These are phyloP conservation scores for Sternarchorhynchus goeldii DNA, from an alignment of 2,797 vertebrate species.

Conservation along the genomic window DNA sequence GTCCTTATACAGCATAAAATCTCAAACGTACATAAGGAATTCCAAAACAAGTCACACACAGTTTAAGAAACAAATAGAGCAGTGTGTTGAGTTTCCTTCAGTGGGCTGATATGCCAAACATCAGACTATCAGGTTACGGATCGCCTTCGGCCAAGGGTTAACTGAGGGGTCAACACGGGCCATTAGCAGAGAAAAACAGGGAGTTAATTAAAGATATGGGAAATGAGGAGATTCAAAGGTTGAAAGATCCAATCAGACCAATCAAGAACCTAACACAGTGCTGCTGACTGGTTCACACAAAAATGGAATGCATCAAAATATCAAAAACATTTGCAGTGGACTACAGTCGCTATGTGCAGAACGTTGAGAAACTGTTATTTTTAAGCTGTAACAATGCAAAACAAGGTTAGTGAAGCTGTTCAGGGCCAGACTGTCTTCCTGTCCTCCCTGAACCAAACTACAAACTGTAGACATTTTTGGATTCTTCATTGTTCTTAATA, in stretches of 20 bases:
- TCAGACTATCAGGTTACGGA: slow-evolving; percentile 33
- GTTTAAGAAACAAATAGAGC: slow-evolving; percentile 14
- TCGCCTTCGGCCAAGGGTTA: slow-evolving; percentile 1
- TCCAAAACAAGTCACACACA: not conserved
- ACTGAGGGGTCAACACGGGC: slow-evolving; percentile 47
- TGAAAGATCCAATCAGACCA: slow-evolving; percentile 49
- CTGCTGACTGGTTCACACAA: slow-evolving; percentile 18
- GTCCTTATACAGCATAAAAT: not conserved
- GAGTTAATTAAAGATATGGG: slow-evolving; percentile 61
- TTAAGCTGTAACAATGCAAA: too few species aligned
- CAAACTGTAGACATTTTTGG: too few species aligned
- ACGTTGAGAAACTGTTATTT: too few species aligned
- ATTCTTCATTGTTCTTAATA: too few species aligned
- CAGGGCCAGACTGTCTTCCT: too few species aligned
- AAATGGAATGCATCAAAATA: not conserved
- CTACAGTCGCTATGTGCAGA: not conserved
- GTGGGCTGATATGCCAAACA: slow-evolving; percentile 25
- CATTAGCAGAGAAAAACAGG: slow-evolving; percentile 52
- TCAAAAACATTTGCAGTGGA: too few species aligned
- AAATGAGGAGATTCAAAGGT: slow-evolving; percentile 54
- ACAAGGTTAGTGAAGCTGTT: too few species aligned
- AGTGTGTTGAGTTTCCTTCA: not conserved
- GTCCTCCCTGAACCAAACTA: too few species aligned
- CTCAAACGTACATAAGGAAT: not conserved
- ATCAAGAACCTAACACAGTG: slow-evolving; percentile 49